Base-by-base conservation (phyloP, 2,797 vertebrate genomes). In the Erpetoichthys calabaricus region DNA sequence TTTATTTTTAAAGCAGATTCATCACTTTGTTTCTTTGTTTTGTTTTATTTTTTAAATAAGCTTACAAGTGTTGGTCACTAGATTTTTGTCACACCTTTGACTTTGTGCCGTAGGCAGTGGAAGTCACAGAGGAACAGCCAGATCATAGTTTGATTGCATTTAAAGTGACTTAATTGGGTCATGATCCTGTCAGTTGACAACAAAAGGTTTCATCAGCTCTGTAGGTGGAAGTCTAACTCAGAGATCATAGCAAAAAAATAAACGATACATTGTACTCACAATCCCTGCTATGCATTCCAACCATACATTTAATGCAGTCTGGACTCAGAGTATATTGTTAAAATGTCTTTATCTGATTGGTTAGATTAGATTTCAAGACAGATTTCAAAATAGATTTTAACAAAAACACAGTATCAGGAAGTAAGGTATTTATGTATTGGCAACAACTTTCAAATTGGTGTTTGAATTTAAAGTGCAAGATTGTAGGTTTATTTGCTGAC, bases 91-190 rank as follows among this genome's bases (percentile, higher is more conserved):
- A 55, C 59, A 59, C 64, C 59, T 59, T 56, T 66, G 55, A 61
- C 47, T 61, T 63, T 46, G 46, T 46, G 45, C 61, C 56, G 25
- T n/a, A 8, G 57, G 59, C 55, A 59, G 45, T 45, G 45, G 10
- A 8, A 47, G 49, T 57, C 41, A 57, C 53, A 44, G 44, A 54
- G 54, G 51, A 59, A 51, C 58, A 60, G 42, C 55, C 6, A 53
- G 50, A 59, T 56, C 42, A 56, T 56, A 58, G 42, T 64, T 64
- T 63, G 61, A 65, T 61, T 49, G 61, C 59, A 67, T 65, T 51
- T 42, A 51, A 63, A 46, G 42, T 63, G 64, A 64, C 63, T 61
- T 63, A 68, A 68, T 60, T 66, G 57, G 67, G 67, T 66, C 64
- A 69, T 42, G 57, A 55, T 47, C 58, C 56, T 64, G 52, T 54